phyloP scores from a whole-genome alignment of 2,113 vertebrate genomes.

The Thalassoma bifasciatum region DNA sequence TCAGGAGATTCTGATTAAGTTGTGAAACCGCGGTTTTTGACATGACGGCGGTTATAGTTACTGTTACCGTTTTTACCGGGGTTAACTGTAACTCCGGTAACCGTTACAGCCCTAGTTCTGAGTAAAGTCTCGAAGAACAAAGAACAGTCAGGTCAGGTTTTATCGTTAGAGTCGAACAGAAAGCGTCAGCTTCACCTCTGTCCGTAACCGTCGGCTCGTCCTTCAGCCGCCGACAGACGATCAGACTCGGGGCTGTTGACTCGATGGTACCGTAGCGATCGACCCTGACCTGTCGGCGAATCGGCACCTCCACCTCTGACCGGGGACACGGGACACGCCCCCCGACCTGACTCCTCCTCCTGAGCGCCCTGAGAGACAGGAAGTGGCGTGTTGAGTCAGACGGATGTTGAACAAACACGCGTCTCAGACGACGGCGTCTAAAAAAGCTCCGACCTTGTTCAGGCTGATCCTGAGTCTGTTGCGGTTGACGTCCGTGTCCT shows the following conservation, averaged over 20 bases:
- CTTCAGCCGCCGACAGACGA: slow-evolving; percentile 90
- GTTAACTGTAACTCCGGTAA: too few relatives aligned
- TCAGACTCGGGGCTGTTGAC: slow-evolving; percentile 96
- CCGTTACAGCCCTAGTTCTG: too few relatives aligned
- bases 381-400: neutral
- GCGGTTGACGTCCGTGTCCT: slow-evolving; percentile 97
- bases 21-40: too few relatives aligned
- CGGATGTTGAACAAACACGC: too few relatives aligned
- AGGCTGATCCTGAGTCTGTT: slow-evolving; percentile 99
- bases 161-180: too few relatives aligned
- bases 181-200: slow-evolving; percentile 84
- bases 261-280: slow-evolving; percentile 90
- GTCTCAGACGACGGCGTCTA: too few relatives aligned
- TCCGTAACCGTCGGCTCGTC: slow-evolving; percentile 88
- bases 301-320: slow-evolving; percentile 88
- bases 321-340: slow-evolving; percentile 88
- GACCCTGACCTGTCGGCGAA: slow-evolving; percentile 89
- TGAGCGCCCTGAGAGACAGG: slow-evolving; percentile 83
- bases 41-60: too few relatives aligned
- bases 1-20: too few relatives aligned
- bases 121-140: too few relatives aligned
- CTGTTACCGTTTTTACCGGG: too few relatives aligned
- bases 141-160: too few relatives aligned
- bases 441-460: slow-evolving; percentile 86
- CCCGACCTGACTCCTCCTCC: slow-evolving; percentile 91